Evolutionary conservation across 2,888 invertebrate genomes (phyloP), one percentile per base, ranked within the genome.

Genomic region (Agapetus fuscipes): DNA sequence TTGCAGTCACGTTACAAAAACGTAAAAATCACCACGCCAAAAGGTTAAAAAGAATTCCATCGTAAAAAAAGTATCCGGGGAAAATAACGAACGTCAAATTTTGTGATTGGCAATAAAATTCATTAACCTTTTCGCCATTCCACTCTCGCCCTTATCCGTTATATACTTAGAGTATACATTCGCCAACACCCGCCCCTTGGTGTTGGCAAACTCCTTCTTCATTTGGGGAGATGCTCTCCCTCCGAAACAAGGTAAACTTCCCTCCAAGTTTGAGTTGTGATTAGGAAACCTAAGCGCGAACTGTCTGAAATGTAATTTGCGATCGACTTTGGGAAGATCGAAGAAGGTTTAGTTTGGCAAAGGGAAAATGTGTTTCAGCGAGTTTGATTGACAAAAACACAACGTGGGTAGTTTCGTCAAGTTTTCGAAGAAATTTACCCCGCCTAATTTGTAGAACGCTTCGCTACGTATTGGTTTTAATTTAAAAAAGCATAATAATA

Each of bases 31-130:
- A n/a, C n/a, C n/a, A n/a, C n/a, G n/a, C n/a, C n/a, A n/a, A n/a
- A n/a, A n/a, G n/a, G n/a, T n/a, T n/a, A n/a, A n/a, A n/a, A n/a
- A n/a, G n/a, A n/a, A n/a, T n/a, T n/a, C n/a, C n/a, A n/a, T n/a
- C n/a, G n/a, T n/a, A n/a, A n/a, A n/a, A n/a, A n/a, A n/a, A n/a
- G n/a, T n/a, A n/a, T n/a, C n/a, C n/a, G n/a, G n/a, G n/a, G n/a
- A n/a, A n/a, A n/a, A n/a, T 39, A 39, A 44, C 43, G 34, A 44
- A 35, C 37, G 30, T 40, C 40, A 20, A 40, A 44, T 37, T 33
- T 34, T 16, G 32, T 44, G 44, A 44, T 44, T 41, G 44, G 37
- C 41, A 41, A 44, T 41, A 44, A 44, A 44, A 44, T 44, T 44
- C 41, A 41, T 41, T 41, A 44, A 36, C 17, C 30, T 30, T 30